Percentiles rank a stretch among this genome's conserved stretches.
These are phyloP conservation scores for Sebastes umbrosus DNA, from an alignment of 2,797 vertebrate species.

Conservation along the genomic window DNA sequence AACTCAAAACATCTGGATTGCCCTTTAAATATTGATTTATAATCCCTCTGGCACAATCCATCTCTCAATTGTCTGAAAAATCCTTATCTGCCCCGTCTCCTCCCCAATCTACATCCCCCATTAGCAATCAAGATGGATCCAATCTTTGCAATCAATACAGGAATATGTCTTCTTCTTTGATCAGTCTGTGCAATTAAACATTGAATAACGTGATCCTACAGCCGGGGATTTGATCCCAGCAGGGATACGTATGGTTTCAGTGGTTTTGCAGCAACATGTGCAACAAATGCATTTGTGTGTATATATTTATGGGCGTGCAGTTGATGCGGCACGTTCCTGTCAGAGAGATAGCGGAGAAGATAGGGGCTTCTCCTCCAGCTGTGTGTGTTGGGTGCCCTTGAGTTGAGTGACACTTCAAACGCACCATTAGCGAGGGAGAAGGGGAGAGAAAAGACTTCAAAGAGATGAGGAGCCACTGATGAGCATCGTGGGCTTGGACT, in stretches of 20 bases:
- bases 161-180: constrained; percentile 8
- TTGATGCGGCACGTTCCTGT: constrained; percentile 6
- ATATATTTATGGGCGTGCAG: background rate
- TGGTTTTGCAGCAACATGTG: background rate
- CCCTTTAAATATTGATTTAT: constrained; percentile 44
- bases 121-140: constrained; percentile 30
- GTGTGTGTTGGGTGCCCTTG: constrained; percentile 76
- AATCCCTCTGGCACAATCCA: constrained; percentile 3
- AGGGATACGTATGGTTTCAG: background rate
- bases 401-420: constrained; percentile 84
- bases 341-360: constrained; percentile 34
- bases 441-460: constrained; percentile 72
- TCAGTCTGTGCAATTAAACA: background rate
- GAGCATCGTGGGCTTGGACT: constrained; percentile 62
- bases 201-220: background rate
- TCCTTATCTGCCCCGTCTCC: constrained; percentile 35
- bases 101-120: background rate
- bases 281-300: background rate
- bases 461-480: constrained; percentile 65
- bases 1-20: constrained; percentile 17
- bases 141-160: constrained; percentile 29
- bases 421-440: constrained; percentile 73
- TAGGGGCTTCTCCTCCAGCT: constrained; percentile 45
- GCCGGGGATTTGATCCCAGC: background rate
- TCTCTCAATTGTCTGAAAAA: constrained; percentile 12